Conservation (phyloP, 2,113 vertebrate genomes). For the Apteryx mantelli region DNA sequence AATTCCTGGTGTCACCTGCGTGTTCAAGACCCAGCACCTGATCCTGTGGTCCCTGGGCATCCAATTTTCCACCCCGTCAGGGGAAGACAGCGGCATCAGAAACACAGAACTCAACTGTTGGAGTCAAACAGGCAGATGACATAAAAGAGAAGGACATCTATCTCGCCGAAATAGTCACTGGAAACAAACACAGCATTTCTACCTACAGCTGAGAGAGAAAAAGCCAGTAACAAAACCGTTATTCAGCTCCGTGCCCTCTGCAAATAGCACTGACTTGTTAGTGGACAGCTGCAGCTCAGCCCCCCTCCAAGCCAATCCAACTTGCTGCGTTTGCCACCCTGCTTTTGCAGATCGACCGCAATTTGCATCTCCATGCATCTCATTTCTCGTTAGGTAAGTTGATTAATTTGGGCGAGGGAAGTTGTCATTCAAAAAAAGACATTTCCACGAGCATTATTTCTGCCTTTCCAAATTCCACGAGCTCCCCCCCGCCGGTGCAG, state of each 20-base stretch:
- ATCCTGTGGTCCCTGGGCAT: background rate
- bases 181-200: slow-evolving; percentile 58
- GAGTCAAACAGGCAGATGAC: background rate
- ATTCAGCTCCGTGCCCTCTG: slow-evolving; percentile 60
- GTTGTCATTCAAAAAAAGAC: slow-evolving; percentile 41
- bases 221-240: slow-evolving; percentile 59
- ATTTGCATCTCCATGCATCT: slow-evolving; percentile 71
- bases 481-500: slow-evolving; percentile 8
- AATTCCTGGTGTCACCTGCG: background rate
- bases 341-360: slow-evolving; percentile 56
- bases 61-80: background rate
- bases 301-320: slow-evolving; percentile 48
- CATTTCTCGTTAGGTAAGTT: slow-evolving; percentile 33
- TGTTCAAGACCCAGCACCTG: background rate
- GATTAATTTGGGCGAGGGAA: slow-evolving; percentile 52
- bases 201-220: slow-evolving; percentile 44
- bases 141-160: slow-evolving; percentile 7
- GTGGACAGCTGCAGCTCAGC: slow-evolving; percentile 52
- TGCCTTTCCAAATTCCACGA: slow-evolving; percentile 32
- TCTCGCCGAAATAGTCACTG: background rate
- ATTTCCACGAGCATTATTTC: slow-evolving; percentile 49
- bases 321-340: slow-evolving; percentile 57
- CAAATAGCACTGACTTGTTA: slow-evolving; percentile 62
- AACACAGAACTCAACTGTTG: slow-evolving; percentile 16
- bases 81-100: background rate